phyloP scores from a whole-genome alignment of 2,888 invertebrate species.

The Sthenelais limicola region DNA sequence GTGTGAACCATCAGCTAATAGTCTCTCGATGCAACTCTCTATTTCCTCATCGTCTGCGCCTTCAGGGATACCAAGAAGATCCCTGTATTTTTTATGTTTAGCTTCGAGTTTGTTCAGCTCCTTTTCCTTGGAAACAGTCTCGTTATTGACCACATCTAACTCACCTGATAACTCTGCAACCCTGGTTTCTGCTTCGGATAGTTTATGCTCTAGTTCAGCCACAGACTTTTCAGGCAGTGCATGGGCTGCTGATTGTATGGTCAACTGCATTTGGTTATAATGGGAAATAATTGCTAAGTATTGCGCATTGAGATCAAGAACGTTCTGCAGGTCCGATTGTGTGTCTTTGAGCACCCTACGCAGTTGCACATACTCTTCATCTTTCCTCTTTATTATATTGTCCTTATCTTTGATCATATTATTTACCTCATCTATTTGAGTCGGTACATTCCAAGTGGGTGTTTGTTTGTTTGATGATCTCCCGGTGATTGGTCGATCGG shows the following conservation, averaged over 20 bases:
- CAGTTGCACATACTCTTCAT: conserved; percentile 49
- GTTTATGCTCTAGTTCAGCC: conserved; percentile 43
- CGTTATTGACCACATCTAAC: conserved; percentile 21
- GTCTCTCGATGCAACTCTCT: conserved; percentile 39
- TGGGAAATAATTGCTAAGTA: conserved; percentile 50
- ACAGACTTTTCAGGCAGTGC: conserved; percentile 20
- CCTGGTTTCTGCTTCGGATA: conserved; percentile 43
- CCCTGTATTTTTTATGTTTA: conserved; percentile 46
- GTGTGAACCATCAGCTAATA: conserved; percentile 44
- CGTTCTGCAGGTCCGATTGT: conserved; percentile 46
- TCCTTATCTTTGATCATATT: conserved; percentile 43
- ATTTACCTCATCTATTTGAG: conserved; percentile 25
- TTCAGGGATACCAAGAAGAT: conserved; percentile 40
- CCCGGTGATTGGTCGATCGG: not conserved
- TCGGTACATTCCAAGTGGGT: conserved; percentile 39
- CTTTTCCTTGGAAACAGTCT: conserved; percentile 33
- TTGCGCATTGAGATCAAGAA: conserved; percentile 51
- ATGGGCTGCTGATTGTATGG: not conserved
- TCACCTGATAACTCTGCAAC: conserved; percentile 43
- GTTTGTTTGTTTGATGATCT: not conserved
- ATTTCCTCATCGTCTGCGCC: conserved; percentile 44
- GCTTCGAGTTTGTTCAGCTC: conserved; percentile 42
- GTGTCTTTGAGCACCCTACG: conserved; percentile 46
- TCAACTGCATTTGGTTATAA: conserved; percentile 48
- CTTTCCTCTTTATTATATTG: conserved; percentile 44